phyloP scores from a whole-genome alignment of 2,797 vertebrate genomes.

The Limnodromus scolopaceus region DNA sequence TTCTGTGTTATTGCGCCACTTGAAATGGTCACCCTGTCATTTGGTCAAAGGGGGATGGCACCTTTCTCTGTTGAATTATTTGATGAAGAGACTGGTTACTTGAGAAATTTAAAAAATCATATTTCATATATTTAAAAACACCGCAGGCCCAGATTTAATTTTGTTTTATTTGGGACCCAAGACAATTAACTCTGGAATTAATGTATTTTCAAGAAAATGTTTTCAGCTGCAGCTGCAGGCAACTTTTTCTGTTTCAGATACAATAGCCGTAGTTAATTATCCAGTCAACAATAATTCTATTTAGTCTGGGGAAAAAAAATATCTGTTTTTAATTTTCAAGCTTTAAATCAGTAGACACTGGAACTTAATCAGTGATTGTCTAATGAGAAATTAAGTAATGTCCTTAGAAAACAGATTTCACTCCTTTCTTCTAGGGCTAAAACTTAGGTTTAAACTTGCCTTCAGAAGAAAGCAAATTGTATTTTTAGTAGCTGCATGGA shows the following conservation, averaged over 20 bases:
- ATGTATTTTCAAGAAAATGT: constrained; percentile 31
- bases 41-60: background rate
- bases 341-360: constrained; percentile 47
- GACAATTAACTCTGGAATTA: constrained; percentile 51
- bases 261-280: constrained; percentile 59
- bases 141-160: constrained; percentile 18
- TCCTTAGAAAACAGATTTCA: constrained; percentile 4
- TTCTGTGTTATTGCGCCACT: background rate
- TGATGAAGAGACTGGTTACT: background rate
- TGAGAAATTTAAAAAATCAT: background rate
- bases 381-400: constrained; percentile 38
- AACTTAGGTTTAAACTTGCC: background rate
- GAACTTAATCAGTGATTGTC: constrained; percentile 36
- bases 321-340: constrained; percentile 48
- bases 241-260: constrained; percentile 25
- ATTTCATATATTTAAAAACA: background rate
- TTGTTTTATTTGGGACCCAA: constrained; percentile 40
- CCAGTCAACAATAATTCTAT: constrained; percentile 47
- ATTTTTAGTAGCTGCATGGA: background rate
- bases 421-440: background rate
- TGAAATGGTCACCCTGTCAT: background rate
- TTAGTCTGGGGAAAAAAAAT: background rate
- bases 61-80: background rate
- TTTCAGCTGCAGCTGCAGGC: constrained; percentile 38
- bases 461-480: background rate